Evolutionary conservation across 2,888 invertebrate species (phyloP).

Genomic region (Agrochola macilenta): DNA sequence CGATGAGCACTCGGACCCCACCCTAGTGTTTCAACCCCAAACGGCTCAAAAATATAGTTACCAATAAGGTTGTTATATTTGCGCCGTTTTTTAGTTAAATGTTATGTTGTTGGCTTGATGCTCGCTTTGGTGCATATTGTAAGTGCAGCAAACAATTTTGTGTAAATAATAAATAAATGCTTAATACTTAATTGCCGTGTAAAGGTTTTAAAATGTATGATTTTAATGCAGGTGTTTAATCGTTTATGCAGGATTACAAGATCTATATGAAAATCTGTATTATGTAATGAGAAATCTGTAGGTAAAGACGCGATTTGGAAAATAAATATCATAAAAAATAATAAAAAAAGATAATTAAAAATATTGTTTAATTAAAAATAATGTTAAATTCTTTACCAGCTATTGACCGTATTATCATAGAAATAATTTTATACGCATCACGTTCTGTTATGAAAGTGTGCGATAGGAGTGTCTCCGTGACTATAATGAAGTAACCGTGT

Average conservation of each 20-base stretch:
- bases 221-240: no score
- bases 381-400: not conserved
- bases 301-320: not conserved
- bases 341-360: no score
- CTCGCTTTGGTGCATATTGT: not conserved
- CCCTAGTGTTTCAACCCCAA: no score
- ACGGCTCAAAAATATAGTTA: no score
- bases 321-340: not conserved
- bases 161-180: not conserved
- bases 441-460: conserved; percentile 53
- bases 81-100: not conserved
- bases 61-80: no score
- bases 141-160: not conserved
- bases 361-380: no score
- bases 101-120: not conserved
- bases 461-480: conserved; percentile 55
- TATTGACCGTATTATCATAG: conserved; percentile 44
- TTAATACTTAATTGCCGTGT: not conserved
- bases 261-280: not conserved
- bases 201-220: not conserved
- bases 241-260: not conserved
- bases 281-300: not conserved
- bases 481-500: conserved; percentile 58
- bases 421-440: conserved; percentile 54
- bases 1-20: no score